These are phyloP conservation scores for Sminthopsis crassicaudata DNA, from an alignment of 2,113 vertebrate species.

Conservation along the genomic window DNA sequence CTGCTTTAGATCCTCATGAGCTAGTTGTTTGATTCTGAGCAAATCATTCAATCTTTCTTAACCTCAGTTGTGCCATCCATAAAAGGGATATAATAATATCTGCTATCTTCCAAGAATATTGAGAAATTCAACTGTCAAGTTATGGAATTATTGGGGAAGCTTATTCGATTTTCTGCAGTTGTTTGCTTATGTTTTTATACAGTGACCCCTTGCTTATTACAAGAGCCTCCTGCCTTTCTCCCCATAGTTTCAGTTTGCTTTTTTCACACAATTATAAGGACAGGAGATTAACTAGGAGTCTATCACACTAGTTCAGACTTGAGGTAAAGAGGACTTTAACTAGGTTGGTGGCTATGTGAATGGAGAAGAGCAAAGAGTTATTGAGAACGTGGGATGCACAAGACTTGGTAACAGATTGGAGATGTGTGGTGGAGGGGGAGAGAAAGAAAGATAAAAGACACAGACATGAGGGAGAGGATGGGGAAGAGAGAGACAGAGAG, in stretches of 20 bases:
- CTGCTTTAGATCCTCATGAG: background rate
- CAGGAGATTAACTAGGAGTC: background rate
- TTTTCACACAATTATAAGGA: background rate
- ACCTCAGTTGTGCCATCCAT: background rate
- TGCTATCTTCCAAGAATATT: background rate
- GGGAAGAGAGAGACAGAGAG: too few species aligned
- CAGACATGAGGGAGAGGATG: background rate
- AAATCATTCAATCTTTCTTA: background rate
- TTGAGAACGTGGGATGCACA: background rate
- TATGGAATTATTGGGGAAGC: background rate
- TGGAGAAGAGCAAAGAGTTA: background rate
- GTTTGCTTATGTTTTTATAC: background rate
- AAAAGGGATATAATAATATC: background rate
- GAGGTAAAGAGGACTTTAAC: background rate
- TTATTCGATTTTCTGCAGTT: background rate
- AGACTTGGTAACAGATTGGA: background rate
- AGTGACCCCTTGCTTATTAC: background rate
- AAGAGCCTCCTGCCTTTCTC: background rate
- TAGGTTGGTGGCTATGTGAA: background rate
- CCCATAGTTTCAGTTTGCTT: background rate
- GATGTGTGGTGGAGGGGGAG: background rate
- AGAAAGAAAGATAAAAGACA: background rate
- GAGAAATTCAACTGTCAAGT: background rate
- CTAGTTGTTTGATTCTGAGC: background rate
- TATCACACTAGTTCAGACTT: background rate